Evolutionary conservation across 1,140 invertebrate genomes (phyloP), one percentile per base, ranked within the genome.

Genomic region (Cecropterus lyciades): DNA sequence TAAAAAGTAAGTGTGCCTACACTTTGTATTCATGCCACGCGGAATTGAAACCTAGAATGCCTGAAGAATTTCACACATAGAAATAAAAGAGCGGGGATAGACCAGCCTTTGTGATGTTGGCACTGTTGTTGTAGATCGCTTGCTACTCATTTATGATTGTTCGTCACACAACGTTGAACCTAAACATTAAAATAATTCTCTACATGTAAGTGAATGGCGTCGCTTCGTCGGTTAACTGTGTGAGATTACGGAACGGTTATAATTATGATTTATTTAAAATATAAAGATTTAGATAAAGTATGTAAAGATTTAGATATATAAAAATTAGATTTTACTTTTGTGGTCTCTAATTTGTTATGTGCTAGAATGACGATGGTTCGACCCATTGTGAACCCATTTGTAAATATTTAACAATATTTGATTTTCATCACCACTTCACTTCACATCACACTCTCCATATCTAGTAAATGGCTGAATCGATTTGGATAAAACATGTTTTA

Each of bases 1-100:
- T 37, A 53, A 53, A 53, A 13, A 17, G 24, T 53, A 53, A 17
- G 15, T 40, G 30, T 37, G 51, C 37, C 51, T 53, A 17, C 51
- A 52, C 49, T 55, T 55, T 55, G 52, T 55, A 55, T 55, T 40
- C 52, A 40, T 40, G 14, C 52, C 33, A 40, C 33, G 33, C 15
- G 27, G 15, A 55, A 55, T 52, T 53, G 30, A 40, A 53, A 53
- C 13, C 27, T 17, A 37, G 30, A 40, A 55, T n/a, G 14, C 30
- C 15, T 30, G 15, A 53, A 55, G 40, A 55, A 17, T 40, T 40
- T 10, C 16, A 55, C 15, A 27, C 27, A 30, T 33, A 15, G 13
- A 15, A 52, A 33, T 33, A 52, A 16, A 40, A 40, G 0, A 15
- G 15, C 15, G 4, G 10, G 13, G 33, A 43, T 43, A 43, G 13